Percentiles rank a stretch among this genome's conserved stretches.
These are phyloP conservation scores for Antheraea assamensis DNA, from an alignment of 2,888 invertebrate species.

Conservation along the genomic window DNA sequence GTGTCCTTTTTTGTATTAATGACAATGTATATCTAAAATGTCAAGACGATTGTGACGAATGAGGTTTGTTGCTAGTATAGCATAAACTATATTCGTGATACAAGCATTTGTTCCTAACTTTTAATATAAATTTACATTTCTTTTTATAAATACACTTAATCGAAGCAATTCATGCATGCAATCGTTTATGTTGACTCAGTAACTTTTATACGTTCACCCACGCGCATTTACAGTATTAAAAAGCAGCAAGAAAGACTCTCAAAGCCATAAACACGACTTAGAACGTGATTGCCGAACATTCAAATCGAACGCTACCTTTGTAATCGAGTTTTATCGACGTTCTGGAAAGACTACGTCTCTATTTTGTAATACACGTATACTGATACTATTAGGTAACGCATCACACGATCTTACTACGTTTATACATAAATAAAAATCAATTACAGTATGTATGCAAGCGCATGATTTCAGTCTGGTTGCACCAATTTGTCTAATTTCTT, in stretches of 20 bases:
- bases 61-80: no score
- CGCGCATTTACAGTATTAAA: conserved; percentile 23
- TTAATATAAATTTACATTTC: no score
- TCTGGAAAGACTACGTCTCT: conserved; percentile 14
- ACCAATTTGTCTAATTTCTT: no score
- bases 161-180: conserved; percentile 1
- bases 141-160: not conserved
- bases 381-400: not conserved
- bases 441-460: no score
- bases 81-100: no score
- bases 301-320: conserved; percentile 27
- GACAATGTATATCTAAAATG: no score
- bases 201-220: conserved; percentile 23
- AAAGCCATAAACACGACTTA: conserved; percentile 29
- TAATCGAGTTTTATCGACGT: conserved; percentile 23
- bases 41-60: no score
- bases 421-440: no score
- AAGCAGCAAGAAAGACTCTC: conserved; percentile 27
- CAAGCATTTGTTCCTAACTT: no score
- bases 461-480: not conserved
- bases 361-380: conserved; percentile 19
- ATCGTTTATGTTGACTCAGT: conserved; percentile 11
- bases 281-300: conserved; percentile 27
- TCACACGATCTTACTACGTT: no score
- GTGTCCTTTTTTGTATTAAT: no score